Evolutionary conservation across 2,888 invertebrate species (phyloP), one percentile per base, ranked within the genome.

Genomic region (Scotopteryx bipunctaria): DNA sequence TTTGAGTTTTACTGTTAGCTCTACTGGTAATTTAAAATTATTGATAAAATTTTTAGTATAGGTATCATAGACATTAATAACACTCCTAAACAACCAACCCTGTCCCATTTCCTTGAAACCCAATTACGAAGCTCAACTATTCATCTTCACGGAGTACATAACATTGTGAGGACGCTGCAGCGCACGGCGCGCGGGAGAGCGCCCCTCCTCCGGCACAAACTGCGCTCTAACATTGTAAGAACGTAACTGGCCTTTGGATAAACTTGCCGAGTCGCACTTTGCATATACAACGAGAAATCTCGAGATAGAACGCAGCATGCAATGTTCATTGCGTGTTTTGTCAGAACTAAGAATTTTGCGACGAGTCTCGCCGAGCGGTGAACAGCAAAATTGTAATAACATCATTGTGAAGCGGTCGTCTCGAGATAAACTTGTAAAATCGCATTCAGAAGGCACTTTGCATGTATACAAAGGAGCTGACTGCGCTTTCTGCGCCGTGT

Each of bases 271-370:
- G 32, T 42, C 13, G 47, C 38, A 49, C 23, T 44, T 44, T 44
- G 43, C 51, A 23, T 51, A 1, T 23, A 23, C 33, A 0, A 31
- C n/a, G 13, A 13, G 14, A 14, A 47, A 32, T 40, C 17, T 25
- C 17, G 5, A 16, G 15, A 31, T 9, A 38, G 0, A 27, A 27
- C 4, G n/a, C 15, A 29, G 11, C 13, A 33, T 33, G 15, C 35
- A 11, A 35, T 8, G 16, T 15, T 37, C 53, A 48, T 16, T 50
- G 56, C 53, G 31, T 40, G 53, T 14, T 33, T 17, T 32, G 32
- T 21, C 9, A 14, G 6, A 0, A 11, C 1, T 27, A 16, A 8
- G 8, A 5, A 29, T 8, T 4, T 2, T 2, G 17, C 3, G 16
- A 11, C 9, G 29, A 11, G 6, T 17, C 16, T 33, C 15, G 3